Base-by-base conservation (phyloP, 2,888 invertebrate species). In the Horisme vitalbata region DNA sequence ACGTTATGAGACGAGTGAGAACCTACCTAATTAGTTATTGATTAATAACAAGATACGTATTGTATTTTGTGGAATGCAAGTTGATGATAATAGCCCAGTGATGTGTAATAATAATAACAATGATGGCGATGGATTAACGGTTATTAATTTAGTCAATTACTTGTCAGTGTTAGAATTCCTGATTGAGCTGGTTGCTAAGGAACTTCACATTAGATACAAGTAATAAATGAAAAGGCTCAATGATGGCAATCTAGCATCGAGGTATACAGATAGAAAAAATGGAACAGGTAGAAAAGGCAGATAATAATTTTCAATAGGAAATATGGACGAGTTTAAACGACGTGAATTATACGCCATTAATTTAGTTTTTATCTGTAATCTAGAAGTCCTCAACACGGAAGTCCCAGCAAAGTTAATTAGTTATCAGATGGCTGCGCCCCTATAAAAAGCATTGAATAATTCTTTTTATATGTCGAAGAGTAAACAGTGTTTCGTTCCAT, bases 361-460 rank as follows among this genome's bases (percentile, higher is more conserved):
- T 26, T 46, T 39, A 24, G 10, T 28, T 32, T 33, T 32, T 31
- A 30, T 20, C 36, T 13, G 24, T 8, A 10, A 41, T 39, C 35
- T 46, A 31, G 37, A 46, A 38, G 28, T 31, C 34, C 45, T 37
- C 21, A 55, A 48, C 66, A 69, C 66, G 68, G 67, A 67, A 67
- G 67, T 23, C 59, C 41, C 51, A 28, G 37, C 57, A 55, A 52
- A 50, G 53, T 65, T 66, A 67, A 71, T 68, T 65, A 55, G 50
- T 61, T 67, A 70, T 68, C 65, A 45, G 59, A 63, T 63, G 52
- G 59, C n/a, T 37, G 36, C 28, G 37, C 47, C 48, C 38, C 43
- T 48, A 43, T 43, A 30, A 7, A 23, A 28, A 24, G 33, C 2
- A 10, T 9, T 11, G 26, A 2, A n/a, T 9, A 28, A 8, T 5